These are phyloP conservation scores for Abrostola triplasia DNA, from an alignment of 2,888 invertebrate genomes.

Conservation along the genomic window DNA sequence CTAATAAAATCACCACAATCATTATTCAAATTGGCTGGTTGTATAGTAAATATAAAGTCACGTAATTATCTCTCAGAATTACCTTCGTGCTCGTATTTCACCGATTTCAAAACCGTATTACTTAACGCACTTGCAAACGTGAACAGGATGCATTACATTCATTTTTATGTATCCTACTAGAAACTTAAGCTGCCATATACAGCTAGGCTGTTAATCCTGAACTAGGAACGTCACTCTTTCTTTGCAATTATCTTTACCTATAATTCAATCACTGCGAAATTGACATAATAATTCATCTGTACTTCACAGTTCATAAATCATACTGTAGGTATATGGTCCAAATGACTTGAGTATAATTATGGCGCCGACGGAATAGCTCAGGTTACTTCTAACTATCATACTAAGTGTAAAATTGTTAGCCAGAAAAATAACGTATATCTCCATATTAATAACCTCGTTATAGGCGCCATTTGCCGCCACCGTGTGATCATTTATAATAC, in stretches of 20 bases:
- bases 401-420: neutral
- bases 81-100: neutral
- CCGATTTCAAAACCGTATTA: neutral
- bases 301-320: too few species aligned
- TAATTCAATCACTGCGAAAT: too few species aligned
- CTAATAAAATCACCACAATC: neutral
- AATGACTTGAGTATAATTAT: neutral
- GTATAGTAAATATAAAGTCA: neutral
- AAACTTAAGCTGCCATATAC: too few species aligned
- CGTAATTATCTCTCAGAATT: neutral
- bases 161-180: too few species aligned
- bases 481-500: slow-evolving; percentile 48
- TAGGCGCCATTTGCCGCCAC: slow-evolving; percentile 31
- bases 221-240: too few species aligned
- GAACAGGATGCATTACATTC: neutral
- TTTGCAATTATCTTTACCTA: too few species aligned
- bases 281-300: too few species aligned
- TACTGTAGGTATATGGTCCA: too few species aligned
- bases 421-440: neutral
- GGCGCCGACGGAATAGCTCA: neutral
- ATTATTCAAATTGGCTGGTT: neutral
- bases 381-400: slow-evolving; percentile 4
- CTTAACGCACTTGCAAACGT: neutral
- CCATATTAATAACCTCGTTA: slow-evolving; percentile 43
- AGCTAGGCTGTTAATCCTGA: too few species aligned